Percentiles rank a stretch among this genome's conserved stretches.
phyloP scores from a whole-genome alignment of 2,113 vertebrate genomes.

The Channa argus region DNA sequence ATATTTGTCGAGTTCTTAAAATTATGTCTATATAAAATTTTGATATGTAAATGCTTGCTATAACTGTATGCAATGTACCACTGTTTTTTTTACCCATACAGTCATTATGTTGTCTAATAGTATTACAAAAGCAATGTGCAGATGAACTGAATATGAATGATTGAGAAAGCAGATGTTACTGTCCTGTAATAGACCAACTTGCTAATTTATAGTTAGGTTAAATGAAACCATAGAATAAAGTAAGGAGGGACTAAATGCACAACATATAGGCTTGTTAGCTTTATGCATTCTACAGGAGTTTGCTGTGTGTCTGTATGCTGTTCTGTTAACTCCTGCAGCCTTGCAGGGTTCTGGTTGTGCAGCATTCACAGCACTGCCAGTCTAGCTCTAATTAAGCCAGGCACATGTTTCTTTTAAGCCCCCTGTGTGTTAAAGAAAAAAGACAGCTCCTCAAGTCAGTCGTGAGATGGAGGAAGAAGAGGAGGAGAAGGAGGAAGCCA shows the following conservation, averaged over 20 bases:
- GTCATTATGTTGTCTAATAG: background rate
- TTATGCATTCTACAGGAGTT: constrained; percentile 36
- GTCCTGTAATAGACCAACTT: background rate
- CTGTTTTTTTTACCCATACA: background rate
- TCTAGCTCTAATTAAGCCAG: constrained; percentile 53
- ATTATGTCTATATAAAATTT: background rate
- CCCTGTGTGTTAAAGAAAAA: constrained; percentile 42
- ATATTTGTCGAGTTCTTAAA: constrained; percentile 1
- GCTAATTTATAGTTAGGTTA: constrained; percentile 21
- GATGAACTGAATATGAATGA: background rate
- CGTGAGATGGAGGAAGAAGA: constrained; percentile 35
- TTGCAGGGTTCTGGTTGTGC: constrained; percentile 32
- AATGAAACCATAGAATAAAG: constrained; percentile 9
- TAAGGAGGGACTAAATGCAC: constrained; percentile 31
- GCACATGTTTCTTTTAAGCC: constrained; percentile 45
- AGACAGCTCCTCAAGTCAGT: constrained; percentile 45
- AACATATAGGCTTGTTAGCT: constrained; percentile 39
- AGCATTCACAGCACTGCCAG: constrained; percentile 42
- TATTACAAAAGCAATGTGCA: background rate
- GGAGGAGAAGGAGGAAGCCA: constrained; percentile 32
- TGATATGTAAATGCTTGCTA: constrained; percentile 1
- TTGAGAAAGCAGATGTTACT: background rate
- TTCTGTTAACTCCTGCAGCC: constrained; percentile 10
- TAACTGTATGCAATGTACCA: background rate
- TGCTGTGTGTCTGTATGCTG: constrained; percentile 20